Evolutionary conservation across 2,888 invertebrate species (phyloP).

Genomic region (Bellardia bayeri): DNA sequence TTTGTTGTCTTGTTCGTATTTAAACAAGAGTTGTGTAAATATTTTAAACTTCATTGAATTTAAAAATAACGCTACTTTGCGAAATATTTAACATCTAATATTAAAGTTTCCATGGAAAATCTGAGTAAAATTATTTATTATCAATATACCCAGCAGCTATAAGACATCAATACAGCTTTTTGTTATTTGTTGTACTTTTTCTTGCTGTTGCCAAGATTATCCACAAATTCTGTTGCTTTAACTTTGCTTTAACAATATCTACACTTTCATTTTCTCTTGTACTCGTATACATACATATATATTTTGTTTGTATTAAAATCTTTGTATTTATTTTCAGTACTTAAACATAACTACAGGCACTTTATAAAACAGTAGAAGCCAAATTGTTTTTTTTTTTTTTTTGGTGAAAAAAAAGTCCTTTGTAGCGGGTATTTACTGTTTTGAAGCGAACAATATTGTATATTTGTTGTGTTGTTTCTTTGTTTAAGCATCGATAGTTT

Average conservation of each 20-base stretch:
- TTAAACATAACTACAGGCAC: conserved; percentile 33
- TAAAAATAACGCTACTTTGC: background rate
- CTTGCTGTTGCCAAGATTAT: conserved; percentile 13
- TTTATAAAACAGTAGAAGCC: conserved; percentile 1
- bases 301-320: background rate
- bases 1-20: background rate
- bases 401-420: background rate
- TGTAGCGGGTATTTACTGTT: conserved; percentile 7
- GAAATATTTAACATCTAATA: background rate
- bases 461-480: conserved; percentile 1
- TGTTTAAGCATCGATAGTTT: conserved; percentile 28
- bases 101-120: conserved; percentile 34
- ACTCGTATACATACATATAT: background rate
- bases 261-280: background rate
- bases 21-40: conserved; percentile 6
- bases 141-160: conserved; percentile 30
- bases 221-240: conserved; percentile 15
- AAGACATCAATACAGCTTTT: conserved; percentile 32
- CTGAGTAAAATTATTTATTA: conserved; percentile 42
- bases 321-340: conserved; percentile 30
- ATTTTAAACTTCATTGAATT: conserved; percentile 1
- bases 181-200: background rate
- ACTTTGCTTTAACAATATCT: conserved; percentile 17
- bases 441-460: conserved; percentile 3
- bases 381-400: background rate